phyloP scores from a whole-genome alignment of 2,888 invertebrate genomes.

The Colletes collaris region DNA sequence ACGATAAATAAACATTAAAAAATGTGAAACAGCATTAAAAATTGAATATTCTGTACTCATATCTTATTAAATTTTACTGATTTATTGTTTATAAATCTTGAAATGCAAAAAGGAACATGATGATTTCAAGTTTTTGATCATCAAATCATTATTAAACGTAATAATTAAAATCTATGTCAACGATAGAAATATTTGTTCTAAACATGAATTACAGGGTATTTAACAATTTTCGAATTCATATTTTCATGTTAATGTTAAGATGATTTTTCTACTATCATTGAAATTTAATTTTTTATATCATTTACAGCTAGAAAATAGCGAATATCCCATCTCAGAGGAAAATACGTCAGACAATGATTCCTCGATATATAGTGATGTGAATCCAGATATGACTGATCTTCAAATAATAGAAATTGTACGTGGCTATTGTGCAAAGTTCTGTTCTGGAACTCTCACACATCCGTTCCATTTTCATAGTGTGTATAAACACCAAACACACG shows the following conservation, averaged over 20 bases:
- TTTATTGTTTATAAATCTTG: too few relatives aligned
- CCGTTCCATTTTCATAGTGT: slow-evolving; percentile 88
- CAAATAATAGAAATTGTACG: slow-evolving; percentile 73
- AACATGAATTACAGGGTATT: too few relatives aligned
- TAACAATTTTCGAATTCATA: neutral
- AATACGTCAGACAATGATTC: slow-evolving; percentile 13
- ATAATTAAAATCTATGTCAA: too few relatives aligned
- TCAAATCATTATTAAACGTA: neutral
- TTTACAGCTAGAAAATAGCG: slow-evolving; percentile 71
- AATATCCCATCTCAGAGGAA: slow-evolving; percentile 25
- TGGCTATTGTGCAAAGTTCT: slow-evolving; percentile 82
- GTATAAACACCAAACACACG: slow-evolving; percentile 85
- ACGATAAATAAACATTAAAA: neutral
- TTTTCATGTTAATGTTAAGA: too few relatives aligned
- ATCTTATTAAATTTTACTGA: too few relatives aligned
- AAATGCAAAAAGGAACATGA: too few relatives aligned
- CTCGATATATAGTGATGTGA: slow-evolving; percentile 42
- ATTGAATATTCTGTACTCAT: too few relatives aligned
- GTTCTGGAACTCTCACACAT: slow-evolving; percentile 87
- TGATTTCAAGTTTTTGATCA: neutral
- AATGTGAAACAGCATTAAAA: neutral
- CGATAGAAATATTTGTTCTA: too few relatives aligned
- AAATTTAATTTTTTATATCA: neutral
- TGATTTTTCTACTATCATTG: neutral
- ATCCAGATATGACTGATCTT: slow-evolving; percentile 58